A percentile compares a stretch with the other conserved stretches of the same genome.
These are phyloP conservation scores for Enoplosus armatus DNA, from an alignment of 2,797 vertebrate genomes.

Conservation along the genomic window DNA sequence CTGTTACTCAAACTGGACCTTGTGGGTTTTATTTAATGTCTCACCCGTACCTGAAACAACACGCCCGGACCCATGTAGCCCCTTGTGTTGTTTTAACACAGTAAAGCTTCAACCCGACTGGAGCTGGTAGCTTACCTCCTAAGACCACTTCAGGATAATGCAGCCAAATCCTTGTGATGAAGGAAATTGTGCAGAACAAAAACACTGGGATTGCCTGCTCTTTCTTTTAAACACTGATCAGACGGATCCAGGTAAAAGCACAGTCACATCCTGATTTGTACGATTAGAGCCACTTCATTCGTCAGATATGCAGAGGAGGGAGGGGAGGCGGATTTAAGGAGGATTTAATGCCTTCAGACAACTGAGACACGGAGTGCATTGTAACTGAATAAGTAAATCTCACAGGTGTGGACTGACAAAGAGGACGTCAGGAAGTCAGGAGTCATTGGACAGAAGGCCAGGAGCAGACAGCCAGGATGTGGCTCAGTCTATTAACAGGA, in stretches of 20 bases:
- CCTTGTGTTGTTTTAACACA: neutral
- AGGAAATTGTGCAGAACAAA: neutral
- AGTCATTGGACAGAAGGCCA: neutral
- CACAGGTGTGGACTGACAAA: neutral
- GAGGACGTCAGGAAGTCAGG: neutral
- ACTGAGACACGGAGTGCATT: conserved; percentile 13
- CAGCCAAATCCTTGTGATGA: neutral
- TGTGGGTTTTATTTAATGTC: too few relatives aligned
- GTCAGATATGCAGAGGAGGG: conserved; percentile 16
- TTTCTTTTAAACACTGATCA: neutral
- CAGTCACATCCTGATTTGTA: neutral
- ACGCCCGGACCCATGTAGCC: too few relatives aligned
- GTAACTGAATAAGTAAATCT: conserved; percentile 22
- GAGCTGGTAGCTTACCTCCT: neutral
- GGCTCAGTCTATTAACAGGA: neutral
- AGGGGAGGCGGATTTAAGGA: neutral
- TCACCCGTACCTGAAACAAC: neutral
- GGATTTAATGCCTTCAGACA: conserved; percentile 43
- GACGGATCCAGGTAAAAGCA: conserved; percentile 19
- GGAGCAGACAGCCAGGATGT: neutral
- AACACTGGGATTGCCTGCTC: neutral
- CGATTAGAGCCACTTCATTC: conserved; percentile 9
- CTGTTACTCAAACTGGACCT: neutral
- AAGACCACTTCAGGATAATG: too few relatives aligned
- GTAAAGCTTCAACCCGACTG: neutral